Base-by-base conservation (phyloP, 2,113 vertebrate genomes). In the Labeo rohita region DNA sequence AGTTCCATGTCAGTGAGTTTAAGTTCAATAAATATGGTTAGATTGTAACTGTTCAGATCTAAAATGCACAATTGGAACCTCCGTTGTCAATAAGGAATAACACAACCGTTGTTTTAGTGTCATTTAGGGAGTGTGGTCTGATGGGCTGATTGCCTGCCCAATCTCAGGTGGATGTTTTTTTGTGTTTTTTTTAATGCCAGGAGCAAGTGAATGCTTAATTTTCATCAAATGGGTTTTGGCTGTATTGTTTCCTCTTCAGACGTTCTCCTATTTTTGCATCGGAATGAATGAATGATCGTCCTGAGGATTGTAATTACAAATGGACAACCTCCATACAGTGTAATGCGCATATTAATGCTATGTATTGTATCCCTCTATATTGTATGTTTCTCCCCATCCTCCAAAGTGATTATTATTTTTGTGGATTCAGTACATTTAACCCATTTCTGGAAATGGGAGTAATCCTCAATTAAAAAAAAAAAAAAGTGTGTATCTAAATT, bases 361-460 rank as follows among this genome's bases (percentile, higher is more conserved):
- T 89, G 90, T 92, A 89, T 91, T 84, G 70, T 93, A 89, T 87
- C 79, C 88, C 83, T 76, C 89, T 89, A 84, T 90, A 84, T 83
- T 89, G 87, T 90, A 89, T 90, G 84, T 88, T 87, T 65, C 84
- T 80, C 86, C 34, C 66, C 54, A 79, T 77, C 82, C 85, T 81
- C 75, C 47, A 78, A 68, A 87, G 39, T 88, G 68, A 82, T 66
- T 72, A 63, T 91, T 39, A 39, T 88, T 90, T 92, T 85, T 89
- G 90, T 92, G 90, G 80, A 86, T 88, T 88, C 66, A 89, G 83
- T 87, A 61, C 86, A 89, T 91, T 92, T 85, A 74, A 88, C 90
- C 92, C 89, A 87, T 93, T 94, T 93, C 92, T 93, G 93, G 93
- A 94, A 94, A 92, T 93, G 90, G 91, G 90, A 63, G 54, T 87